phyloP scores from a whole-genome alignment of 2,888 invertebrate genomes.

The Onthophagus sagittarius region DNA sequence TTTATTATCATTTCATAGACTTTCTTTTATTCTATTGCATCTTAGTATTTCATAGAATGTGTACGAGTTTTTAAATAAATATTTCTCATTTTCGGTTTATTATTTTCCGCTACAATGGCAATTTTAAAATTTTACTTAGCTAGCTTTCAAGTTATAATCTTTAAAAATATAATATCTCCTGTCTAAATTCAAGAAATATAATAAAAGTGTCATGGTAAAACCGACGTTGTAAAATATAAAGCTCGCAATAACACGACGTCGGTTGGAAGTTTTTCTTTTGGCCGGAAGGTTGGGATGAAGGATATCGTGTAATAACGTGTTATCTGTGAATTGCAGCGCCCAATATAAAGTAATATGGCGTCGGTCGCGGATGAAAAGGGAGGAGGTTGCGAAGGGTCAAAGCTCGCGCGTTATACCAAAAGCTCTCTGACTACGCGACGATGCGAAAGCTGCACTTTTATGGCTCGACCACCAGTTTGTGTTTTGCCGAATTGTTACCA shows the following conservation, averaged over 20 bases:
- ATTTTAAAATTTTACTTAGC: too few relatives aligned
- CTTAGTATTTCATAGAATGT: too few relatives aligned
- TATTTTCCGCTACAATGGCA: too few relatives aligned
- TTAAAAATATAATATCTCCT: background rate
- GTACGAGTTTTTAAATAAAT: too few relatives aligned
- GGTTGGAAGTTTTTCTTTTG: conserved; percentile 18
- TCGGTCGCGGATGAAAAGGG: conserved; percentile 13
- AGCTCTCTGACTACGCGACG: conserved; percentile 27
- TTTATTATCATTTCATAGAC: too few relatives aligned
- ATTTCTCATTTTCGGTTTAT: too few relatives aligned
- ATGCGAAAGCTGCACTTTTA: conserved; percentile 34
- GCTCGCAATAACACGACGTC: conserved; percentile 9
- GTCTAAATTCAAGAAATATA: background rate
- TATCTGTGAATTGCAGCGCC: conserved; percentile 38
- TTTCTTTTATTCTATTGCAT: too few relatives aligned
- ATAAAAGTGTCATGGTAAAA: conserved; percentile 6
- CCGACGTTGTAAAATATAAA: conserved; percentile 12
- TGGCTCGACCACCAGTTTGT: conserved; percentile 20
- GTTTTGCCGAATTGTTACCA: background rate
- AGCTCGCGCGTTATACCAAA: conserved; percentile 1
- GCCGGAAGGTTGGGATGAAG: conserved; percentile 15
- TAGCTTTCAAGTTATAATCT: background rate
- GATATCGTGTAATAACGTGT: conserved; percentile 35
- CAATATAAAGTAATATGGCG: conserved; percentile 37
- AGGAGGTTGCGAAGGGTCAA: conserved; percentile 1